Conservation (phyloP, 2,888 invertebrate genomes). For the Chrysomela aeneicollis region DNA sequence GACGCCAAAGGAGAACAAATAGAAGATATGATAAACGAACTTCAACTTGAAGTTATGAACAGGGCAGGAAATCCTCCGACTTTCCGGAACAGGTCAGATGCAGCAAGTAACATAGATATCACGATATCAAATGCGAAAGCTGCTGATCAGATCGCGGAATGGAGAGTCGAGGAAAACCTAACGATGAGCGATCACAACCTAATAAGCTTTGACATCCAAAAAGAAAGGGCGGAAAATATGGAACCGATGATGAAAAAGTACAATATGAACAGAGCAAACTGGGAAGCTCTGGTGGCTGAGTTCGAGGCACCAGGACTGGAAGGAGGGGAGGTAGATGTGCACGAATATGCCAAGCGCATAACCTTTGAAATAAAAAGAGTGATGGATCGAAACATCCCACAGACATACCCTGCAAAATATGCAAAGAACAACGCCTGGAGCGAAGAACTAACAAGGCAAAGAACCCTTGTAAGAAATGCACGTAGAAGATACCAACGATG, state of each 20-base stretch:
- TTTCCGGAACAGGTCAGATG: constrained; percentile 9
- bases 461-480: not conserved
- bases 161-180: not conserved
- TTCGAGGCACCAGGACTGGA: no score
- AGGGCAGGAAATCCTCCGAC: constrained; percentile 9
- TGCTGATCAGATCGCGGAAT: not conserved
- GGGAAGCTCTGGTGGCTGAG: no score
- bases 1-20: not conserved
- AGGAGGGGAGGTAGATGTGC: no score
- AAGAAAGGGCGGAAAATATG: not conserved
- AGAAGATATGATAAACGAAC: constrained; percentile 10
- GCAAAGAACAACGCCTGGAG: not conserved
- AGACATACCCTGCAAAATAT: not conserved
- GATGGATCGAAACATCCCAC: not conserved
- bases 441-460: not conserved
- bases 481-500: not conserved
- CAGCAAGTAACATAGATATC: constrained; percentile 12
- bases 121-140: constrained; percentile 12
- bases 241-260: not conserved
- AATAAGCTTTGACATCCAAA: not conserved
- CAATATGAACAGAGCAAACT: constrained; percentile 7
- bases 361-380: not conserved
- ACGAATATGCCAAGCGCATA: no score
- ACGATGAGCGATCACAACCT: constrained; percentile 14
- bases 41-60: not conserved